Conservation (phyloP, 2,113 vertebrate genomes). For the Tenrec ecaudatus region DNA sequence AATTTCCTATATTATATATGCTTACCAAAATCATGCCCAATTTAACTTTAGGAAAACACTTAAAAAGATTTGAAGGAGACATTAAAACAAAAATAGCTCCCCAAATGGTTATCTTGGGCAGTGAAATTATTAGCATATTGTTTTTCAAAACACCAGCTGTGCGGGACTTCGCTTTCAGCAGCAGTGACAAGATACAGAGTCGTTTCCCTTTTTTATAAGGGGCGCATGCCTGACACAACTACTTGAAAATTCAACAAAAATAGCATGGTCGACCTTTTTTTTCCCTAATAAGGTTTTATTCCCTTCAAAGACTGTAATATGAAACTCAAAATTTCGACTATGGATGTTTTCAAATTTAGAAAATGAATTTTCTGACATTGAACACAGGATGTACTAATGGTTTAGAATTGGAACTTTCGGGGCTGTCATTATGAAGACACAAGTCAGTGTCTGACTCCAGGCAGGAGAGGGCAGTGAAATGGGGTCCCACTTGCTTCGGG, state of each 20-base stretch:
- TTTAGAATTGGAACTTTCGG: constrained; percentile 56
- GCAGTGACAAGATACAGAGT: background rate
- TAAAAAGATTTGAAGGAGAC: constrained; percentile 1
- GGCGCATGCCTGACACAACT: background rate
- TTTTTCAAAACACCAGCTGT: background rate
- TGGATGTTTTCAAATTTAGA: constrained; percentile 55
- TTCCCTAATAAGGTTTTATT: background rate
- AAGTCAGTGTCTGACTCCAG: background rate
- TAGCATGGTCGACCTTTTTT: background rate
- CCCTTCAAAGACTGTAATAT: background rate
- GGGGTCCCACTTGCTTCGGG: constrained; percentile 5
- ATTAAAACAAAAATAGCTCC: constrained; percentile 36
- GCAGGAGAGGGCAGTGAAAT: background rate
- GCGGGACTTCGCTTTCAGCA: background rate
- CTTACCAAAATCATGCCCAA: background rate
- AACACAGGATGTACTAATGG: background rate
- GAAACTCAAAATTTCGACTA: constrained; percentile 25
- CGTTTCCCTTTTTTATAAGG: background rate
- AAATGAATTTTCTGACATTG: constrained; percentile 53
- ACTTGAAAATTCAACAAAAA: background rate
- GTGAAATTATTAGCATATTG: constrained; percentile 14
- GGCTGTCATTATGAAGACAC: background rate
- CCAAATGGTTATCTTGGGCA: background rate
- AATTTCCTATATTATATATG: background rate
- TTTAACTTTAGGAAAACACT: constrained; percentile 46